Conservation (phyloP, 1,140 invertebrate species). For the Drosophila melanogaster region Release_6_plus_ISO1_MT NT_033779.5:2303501-2304000, state of each 20-base stretch:
- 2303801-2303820: constrained; percentile 40
- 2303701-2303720: constrained; percentile 3
- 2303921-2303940: constrained; percentile 8
- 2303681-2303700: constrained; percentile 39
- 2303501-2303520: constrained; percentile 26
- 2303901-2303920: not conserved
- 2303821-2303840: constrained; percentile 45
- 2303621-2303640: constrained; percentile 50
- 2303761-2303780: constrained; percentile 36
- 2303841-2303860: constrained; percentile 23
- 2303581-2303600: constrained; percentile 11
- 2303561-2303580: constrained; percentile 26
- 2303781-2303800: constrained; percentile 50
- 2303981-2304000: constrained; percentile 9
- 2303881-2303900: constrained; percentile 21
- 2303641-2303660: constrained; percentile 43
- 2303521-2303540: constrained; percentile 35
- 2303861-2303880: constrained; percentile 42
- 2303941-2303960: constrained; percentile 24
- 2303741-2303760: constrained; percentile 41
- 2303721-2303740: constrained; percentile 19
- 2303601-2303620: not conserved
- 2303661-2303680: constrained; percentile 51
- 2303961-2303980: constrained; percentile 42
- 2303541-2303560: constrained; percentile 32